A percentile compares a stretch with the other conserved stretches of the same genome.
Conservation (phyloP, 1,140 invertebrate species). For the Nephila pilipes region DNA sequence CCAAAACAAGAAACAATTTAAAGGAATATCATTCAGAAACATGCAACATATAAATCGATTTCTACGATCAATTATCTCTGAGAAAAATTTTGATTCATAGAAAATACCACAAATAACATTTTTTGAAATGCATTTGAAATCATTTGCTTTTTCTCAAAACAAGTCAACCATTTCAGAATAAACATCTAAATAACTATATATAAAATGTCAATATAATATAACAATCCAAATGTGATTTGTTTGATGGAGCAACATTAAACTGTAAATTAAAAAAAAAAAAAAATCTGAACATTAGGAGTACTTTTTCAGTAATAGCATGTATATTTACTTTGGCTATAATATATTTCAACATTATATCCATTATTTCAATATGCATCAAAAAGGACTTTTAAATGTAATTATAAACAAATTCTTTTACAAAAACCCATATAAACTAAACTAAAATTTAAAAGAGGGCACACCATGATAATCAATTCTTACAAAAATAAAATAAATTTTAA, state of each 20-base stretch:
- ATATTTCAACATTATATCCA: no score
- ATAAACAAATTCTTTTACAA: no score
- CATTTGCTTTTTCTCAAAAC: neutral
- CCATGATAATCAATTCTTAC: no score
- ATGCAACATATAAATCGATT: neutral
- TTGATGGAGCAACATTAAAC: neutral
- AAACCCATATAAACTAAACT: no score
- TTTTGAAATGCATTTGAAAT: neutral
- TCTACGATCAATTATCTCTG: neutral
- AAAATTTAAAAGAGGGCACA: no score
- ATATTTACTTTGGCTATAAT: neutral
- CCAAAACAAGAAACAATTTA: no score
- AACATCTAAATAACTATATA: neutral
- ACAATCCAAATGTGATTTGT: neutral
- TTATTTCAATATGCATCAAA: no score
- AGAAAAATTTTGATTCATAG: neutral
- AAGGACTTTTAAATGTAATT: no score
- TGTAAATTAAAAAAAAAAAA: neutral
- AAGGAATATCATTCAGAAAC: no score
- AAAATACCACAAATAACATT: neutral
- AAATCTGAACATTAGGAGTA: neutral
- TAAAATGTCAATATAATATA: neutral
- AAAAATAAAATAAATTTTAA: no score
- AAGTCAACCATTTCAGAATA: neutral
- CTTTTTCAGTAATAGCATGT: neutral